A percentile compares a stretch with the other conserved stretches of the same genome.
Conservation (phyloP, 2,888 invertebrate species). For the Cataglyphis altisquamis region DNA sequence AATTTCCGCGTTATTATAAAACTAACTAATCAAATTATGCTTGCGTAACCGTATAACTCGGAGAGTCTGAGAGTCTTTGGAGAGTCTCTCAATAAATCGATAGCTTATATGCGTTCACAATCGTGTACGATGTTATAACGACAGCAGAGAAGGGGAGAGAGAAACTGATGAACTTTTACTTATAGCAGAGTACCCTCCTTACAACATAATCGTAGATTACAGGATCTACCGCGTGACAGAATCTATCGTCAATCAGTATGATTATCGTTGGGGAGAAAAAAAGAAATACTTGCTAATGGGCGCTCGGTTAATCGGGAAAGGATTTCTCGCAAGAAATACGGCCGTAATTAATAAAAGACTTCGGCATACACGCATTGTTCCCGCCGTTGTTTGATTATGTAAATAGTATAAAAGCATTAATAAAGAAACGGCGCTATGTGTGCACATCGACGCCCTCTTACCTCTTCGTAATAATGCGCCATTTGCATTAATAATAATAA, state of each 20-base stretch:
- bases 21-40: conserved; percentile 30
- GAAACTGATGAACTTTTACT: conserved; percentile 38
- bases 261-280: conserved; percentile 20
- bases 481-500: conserved; percentile 45
- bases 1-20: conserved; percentile 30
- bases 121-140: conserved; percentile 27
- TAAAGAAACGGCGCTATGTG: conserved; percentile 35
- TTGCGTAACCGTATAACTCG: conserved; percentile 27
- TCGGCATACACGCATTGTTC: conserved; percentile 37
- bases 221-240: conserved; percentile 6
- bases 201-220: conserved; percentile 46
- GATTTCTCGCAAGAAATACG: conserved; percentile 17
- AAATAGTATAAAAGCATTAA: conserved; percentile 48
- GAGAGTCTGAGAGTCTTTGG: conserved; percentile 10
- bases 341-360: conserved; percentile 40
- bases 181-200: conserved; percentile 19
- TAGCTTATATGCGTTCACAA: conserved; percentile 16
- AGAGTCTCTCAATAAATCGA: conserved; percentile 37
- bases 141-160: not conserved
- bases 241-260: conserved; percentile 38
- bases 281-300: conserved; percentile 10
- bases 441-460: conserved; percentile 30
- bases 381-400: conserved; percentile 30
- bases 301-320: conserved; percentile 39
- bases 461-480: conserved; percentile 12